These are phyloP conservation scores for Cairina moschata DNA, from an alignment of 2,113 vertebrate species.

Conservation along the genomic window DNA sequence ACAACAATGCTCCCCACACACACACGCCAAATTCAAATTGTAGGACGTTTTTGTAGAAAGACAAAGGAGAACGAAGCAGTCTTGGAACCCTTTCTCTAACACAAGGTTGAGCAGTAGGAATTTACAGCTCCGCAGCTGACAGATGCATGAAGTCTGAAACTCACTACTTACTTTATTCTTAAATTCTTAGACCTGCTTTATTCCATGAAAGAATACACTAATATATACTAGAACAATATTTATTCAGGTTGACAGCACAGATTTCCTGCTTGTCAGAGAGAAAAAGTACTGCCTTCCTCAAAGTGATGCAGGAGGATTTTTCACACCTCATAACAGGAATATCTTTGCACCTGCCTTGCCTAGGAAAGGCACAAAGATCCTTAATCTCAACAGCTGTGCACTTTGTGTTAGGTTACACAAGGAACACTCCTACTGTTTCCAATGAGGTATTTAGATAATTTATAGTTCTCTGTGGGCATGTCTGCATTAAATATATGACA, in stretches of 20 bases:
- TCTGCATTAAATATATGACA: not conserved
- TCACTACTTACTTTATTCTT: not conserved
- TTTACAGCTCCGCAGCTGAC: not conserved
- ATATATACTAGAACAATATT: not conserved
- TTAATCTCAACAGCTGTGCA: not conserved
- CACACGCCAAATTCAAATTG: not conserved
- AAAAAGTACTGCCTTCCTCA: not conserved
- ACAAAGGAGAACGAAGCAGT: not conserved
- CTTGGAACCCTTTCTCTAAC: not conserved
- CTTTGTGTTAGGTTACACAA: not conserved
- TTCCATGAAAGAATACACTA: not conserved
- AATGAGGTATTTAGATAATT: not conserved
- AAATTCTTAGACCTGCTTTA: not conserved
- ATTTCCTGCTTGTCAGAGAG: not conserved
- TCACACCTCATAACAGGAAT: not conserved
- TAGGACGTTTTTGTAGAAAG: not conserved
- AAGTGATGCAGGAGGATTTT: not conserved
- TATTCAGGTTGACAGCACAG: not conserved
- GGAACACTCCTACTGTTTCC: not conserved
- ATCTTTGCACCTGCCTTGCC: not conserved
- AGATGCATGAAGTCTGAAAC: not conserved
- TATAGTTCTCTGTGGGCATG: not conserved
- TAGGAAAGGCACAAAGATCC: not conserved
- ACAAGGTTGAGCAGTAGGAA: not conserved
- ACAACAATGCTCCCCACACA: not conserved